Base-by-base conservation (phyloP, 2,888 invertebrate species). In the Coelinius sp. region DNA sequence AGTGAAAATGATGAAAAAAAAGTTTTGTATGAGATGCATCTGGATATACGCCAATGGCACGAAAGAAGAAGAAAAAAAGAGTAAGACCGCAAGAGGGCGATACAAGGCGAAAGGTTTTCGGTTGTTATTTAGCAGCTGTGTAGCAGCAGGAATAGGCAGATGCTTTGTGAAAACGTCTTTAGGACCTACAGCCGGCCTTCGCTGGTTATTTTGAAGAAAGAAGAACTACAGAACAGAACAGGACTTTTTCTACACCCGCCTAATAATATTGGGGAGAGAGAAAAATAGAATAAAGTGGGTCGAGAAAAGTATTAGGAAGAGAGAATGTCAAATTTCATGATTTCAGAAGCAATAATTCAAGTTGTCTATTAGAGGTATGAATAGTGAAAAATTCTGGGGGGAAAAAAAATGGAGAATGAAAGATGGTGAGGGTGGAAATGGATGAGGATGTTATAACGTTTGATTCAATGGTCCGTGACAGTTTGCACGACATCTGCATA, bases 91-190 rank as follows among this genome's bases (percentile, higher is more conserved):
- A 53, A 70, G 68, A 71, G 46, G 73, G 72, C 62, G 73, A 71
- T 73, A 75, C 73, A 68, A 73, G 72, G 74, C 63, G 71, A 68
- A 73, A 77, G 74, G 76, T 76, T 69, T 73, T 77, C 77, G 80
- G 75, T 80, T 78, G 79, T 82, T 83, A 83, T 83, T 83, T 80
- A 79, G 83, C 83, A 83, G 83, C 83, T 83, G 83, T 81, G 80
- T 78, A 76, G 79, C 79, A 81, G 78, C 77, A 73, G 81, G 77
- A 75, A 72, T 75, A 78, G 81, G 83, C 85, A 85, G 85, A 85
- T 85, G 85, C 85, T 83, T 76, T 78, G 81, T 82, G 79, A 80
- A 82, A 83, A 82, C 83, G 82, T 84, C 82, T 83, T 83, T 81
- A 80, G 82, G 79, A 79, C 77, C 68, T 70, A 72, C 83, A 82